These are phyloP conservation scores for Drosophila sp. DNA, from an alignment of 1,140 invertebrate genomes.

Conservation along the genomic window DNA sequence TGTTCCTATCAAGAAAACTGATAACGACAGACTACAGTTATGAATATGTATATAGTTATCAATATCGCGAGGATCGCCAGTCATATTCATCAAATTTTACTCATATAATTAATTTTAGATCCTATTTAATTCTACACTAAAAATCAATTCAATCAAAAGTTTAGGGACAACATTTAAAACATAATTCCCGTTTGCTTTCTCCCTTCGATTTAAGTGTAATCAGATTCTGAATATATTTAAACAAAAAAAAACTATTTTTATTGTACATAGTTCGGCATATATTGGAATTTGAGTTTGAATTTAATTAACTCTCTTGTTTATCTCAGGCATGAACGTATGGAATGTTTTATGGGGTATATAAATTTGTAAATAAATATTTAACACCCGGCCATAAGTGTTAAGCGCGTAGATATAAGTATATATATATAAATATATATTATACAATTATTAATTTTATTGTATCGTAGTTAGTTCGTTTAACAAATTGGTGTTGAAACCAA, in stretches of 20 bases:
- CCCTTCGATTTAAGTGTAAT: constrained; percentile 5
- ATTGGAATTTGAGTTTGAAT: constrained; percentile 24
- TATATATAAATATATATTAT: constrained; percentile 15
- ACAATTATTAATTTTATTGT: constrained; percentile 17
- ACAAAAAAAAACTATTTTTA: neutral
- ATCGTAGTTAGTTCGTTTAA: constrained; percentile 46
- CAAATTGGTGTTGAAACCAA: constrained; percentile 34
- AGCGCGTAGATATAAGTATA: constrained; percentile 27
- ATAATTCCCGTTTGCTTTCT: neutral
- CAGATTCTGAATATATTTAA: neutral
- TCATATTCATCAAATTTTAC: constrained; percentile 33
- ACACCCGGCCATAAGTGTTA: constrained; percentile 47
- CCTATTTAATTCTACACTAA: constrained; percentile 9
- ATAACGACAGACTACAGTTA: constrained; percentile 6
- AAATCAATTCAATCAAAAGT: constrained; percentile 6
- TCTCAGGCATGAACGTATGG: constrained; percentile 36
- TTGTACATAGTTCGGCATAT: constrained; percentile 35
- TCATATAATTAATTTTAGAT: constrained; percentile 12
- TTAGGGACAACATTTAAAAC: constrained; percentile 19
- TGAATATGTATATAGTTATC: constrained; percentile 19
- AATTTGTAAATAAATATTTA: constrained; percentile 36
- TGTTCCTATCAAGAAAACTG: constrained; percentile 31
- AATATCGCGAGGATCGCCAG: constrained; percentile 11
- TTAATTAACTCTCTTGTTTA: constrained; percentile 17
- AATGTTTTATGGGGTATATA: constrained; percentile 22